phyloP scores from a whole-genome alignment of 2,113 vertebrate species.

The Perca flavescens region DNA sequence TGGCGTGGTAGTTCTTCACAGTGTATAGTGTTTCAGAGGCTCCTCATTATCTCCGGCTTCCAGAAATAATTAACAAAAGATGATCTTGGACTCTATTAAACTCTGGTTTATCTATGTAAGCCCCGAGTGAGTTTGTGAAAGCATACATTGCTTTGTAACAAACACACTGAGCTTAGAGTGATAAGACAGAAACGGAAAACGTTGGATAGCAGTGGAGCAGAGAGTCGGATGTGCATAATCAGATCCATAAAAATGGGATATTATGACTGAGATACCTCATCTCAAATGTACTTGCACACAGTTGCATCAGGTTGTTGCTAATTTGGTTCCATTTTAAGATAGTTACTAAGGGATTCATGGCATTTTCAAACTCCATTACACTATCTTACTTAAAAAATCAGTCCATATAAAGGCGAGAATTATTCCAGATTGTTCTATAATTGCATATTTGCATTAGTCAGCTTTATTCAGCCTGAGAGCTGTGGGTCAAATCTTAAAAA shows the following conservation, averaged over 20 bases:
- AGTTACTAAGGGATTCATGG: background rate
- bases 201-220: background rate
- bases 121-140: conserved; percentile 12
- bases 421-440: conserved; percentile 1
- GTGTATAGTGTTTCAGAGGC: conserved; percentile 7
- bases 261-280: background rate
- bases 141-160: conserved; percentile 4
- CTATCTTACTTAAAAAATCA: conserved; percentile 14
- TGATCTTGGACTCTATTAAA: conserved; percentile 41
- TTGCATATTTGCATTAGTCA: conserved; percentile 5
- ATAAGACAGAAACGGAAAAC: background rate
- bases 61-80: conserved; percentile 43
- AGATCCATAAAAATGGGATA: conserved; percentile 12
- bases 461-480: background rate
- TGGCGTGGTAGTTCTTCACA: background rate
- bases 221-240: conserved; percentile 1
- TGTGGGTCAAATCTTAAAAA: conserved; percentile 36
- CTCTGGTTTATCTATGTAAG: conserved; percentile 20
- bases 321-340: conserved; percentile 14
- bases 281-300: conserved; percentile 28
- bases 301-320: conserved; percentile 53
- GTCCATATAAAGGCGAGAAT: background rate
- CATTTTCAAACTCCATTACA: background rate
- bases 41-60: conserved; percentile 34
- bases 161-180: background rate